phyloP scores from a whole-genome alignment of 1,140 invertebrate genomes.

The Pogonognathellus flavescens region DNA sequence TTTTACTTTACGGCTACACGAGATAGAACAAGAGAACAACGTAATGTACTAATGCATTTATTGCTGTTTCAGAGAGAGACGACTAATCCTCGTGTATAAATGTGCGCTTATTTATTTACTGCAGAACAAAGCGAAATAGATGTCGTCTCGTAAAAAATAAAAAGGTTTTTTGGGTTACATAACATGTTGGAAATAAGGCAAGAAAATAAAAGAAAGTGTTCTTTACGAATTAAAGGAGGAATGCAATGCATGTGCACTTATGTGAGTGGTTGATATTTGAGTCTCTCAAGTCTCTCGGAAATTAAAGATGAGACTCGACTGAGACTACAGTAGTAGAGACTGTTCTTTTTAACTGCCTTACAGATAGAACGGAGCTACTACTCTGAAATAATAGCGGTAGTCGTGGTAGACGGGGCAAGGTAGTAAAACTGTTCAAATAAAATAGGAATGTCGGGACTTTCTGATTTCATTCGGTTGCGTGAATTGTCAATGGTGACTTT shows the following conservation, averaged over 20 bases:
- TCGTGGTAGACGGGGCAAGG: background rate
- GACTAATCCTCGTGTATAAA: conserved; percentile 35
- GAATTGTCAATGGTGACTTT: conserved; percentile 48
- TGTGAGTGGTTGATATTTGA: background rate
- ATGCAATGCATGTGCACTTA: conserved; percentile 25
- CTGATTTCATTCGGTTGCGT: conserved; percentile 44
- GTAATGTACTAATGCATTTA: conserved; percentile 23
- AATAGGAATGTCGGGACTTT: conserved; percentile 46
- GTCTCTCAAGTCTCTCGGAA: background rate
- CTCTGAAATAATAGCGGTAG: background rate
- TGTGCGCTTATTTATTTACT: conserved; percentile 45
- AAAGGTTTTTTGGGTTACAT: conserved; percentile 19
- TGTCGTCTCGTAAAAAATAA: conserved; percentile 24
- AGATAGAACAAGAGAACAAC: conserved; percentile 1
- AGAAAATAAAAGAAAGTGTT: background rate
- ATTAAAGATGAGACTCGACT: conserved; percentile 17
- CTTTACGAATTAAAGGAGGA: background rate
- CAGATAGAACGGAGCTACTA: background rate
- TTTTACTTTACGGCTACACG: background rate
- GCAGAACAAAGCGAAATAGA: conserved; percentile 49
- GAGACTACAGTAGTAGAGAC: background rate
- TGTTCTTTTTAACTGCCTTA: background rate
- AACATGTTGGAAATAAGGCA: background rate
- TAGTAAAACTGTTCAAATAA: conserved; percentile 46
- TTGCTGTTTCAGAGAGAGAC: conserved; percentile 23